A percentile compares a stretch with the other conserved stretches of the same genome.
Evolutionary conservation across 2,113 vertebrate genomes (phyloP).

Genomic region (Apteryx owenii): DNA sequence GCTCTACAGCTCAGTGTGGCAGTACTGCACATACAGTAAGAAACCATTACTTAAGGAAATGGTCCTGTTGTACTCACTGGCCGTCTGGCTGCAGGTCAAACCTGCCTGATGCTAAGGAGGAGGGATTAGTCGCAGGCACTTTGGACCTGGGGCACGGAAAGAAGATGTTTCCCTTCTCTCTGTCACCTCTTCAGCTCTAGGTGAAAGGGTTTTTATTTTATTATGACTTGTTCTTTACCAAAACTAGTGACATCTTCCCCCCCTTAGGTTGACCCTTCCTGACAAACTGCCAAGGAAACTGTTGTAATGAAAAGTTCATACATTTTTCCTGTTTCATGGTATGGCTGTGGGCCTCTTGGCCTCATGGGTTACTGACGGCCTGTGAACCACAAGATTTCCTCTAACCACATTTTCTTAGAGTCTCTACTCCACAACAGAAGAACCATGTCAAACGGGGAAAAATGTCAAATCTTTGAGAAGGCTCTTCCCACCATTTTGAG

Average conservation of each 20-base stretch:
- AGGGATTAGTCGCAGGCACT: background rate
- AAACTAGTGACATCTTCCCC: background rate
- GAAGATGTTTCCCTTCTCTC: background rate
- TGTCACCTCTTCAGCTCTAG: background rate
- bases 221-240: background rate
- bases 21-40: background rate
- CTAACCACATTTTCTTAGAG: background rate
- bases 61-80: background rate
- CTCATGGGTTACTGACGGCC: background rate
- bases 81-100: background rate
- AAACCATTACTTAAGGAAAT: background rate
- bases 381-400: background rate
- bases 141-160: background rate
- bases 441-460: background rate
- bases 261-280: background rate
- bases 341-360: background rate
- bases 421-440: background rate
- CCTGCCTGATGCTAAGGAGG: background rate
- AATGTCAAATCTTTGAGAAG: background rate
- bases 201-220: background rate
- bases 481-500: background rate
- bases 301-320: background rate
- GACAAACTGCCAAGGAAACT: background rate
- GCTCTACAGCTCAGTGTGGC: background rate
- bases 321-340: background rate